These are phyloP conservation scores for Xiphophorus couchianus DNA, from an alignment of 2,113 vertebrate species.

Conservation along the genomic window DNA sequence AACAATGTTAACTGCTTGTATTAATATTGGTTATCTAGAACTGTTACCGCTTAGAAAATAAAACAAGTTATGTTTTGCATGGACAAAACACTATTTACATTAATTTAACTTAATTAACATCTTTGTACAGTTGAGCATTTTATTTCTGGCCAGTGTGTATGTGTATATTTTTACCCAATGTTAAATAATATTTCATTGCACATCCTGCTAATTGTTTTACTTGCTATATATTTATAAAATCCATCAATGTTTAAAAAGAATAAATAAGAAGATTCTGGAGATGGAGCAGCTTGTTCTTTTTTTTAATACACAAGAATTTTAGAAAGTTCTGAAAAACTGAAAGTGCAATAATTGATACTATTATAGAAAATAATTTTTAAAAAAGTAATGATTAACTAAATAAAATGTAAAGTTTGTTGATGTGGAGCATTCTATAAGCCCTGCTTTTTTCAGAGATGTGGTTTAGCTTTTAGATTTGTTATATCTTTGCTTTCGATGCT, in stretches of 20 bases:
- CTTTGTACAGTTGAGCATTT: not conserved
- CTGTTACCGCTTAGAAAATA: not conserved
- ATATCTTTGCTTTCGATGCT: not conserved
- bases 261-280: not conserved
- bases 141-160: not conserved
- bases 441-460: not conserved
- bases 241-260: not conserved
- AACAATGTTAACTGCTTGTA: not conserved
- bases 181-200: not conserved
- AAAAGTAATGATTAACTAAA: not conserved
- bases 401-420: not conserved
- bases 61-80: not conserved
- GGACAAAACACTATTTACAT: not conserved
- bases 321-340: not conserved
- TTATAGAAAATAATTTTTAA: not conserved
- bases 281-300: not conserved
- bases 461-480: not conserved
- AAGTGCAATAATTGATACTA: not conserved
- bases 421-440: too few species aligned
- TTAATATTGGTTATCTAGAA: not conserved
- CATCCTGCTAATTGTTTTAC: not conserved
- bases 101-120: not conserved
- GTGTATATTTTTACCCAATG: not conserved
- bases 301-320: not conserved
- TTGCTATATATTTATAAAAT: not conserved